These are phyloP conservation scores for Meloidogyne hapla DNA, from an alignment of 1,140 invertebrate genomes.

Conservation along the genomic window DNA sequence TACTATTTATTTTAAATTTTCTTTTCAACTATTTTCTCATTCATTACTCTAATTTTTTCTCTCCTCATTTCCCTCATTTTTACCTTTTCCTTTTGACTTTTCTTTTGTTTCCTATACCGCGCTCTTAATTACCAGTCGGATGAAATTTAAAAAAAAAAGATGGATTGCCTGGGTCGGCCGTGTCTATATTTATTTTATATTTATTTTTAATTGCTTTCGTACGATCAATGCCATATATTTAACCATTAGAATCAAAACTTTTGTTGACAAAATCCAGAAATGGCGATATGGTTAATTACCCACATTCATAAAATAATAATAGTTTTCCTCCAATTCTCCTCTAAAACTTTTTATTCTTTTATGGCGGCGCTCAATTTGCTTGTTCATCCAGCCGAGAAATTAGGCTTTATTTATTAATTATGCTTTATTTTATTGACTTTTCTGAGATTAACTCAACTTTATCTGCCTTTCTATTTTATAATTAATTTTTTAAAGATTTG, in stretches of 20 bases:
- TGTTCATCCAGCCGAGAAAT: neutral
- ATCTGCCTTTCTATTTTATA: no score
- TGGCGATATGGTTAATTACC: no score
- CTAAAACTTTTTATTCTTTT: neutral
- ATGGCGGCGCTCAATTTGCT: neutral
- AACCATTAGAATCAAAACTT: neutral
- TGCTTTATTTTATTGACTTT: no score
- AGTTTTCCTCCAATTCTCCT: neutral
- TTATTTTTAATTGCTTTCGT: neutral
- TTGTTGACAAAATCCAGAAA: neutral
- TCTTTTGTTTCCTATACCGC: slow-evolving; percentile 5
- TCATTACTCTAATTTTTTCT: neutral
- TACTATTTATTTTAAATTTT: neutral
- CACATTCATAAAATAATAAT: no score
- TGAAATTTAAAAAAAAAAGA: neutral
- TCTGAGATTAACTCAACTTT: no score
- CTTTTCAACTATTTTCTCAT: neutral
- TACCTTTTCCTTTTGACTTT: neutral
- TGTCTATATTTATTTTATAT: neutral
- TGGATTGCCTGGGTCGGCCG: neutral
- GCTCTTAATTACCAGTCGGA: neutral
- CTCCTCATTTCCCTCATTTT: neutral
- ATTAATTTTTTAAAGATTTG: no score
- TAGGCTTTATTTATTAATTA: neutral
- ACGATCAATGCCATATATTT: neutral